Base-by-base conservation (phyloP, 1,140 invertebrate species). In the Brachystomella parvula region DNA sequence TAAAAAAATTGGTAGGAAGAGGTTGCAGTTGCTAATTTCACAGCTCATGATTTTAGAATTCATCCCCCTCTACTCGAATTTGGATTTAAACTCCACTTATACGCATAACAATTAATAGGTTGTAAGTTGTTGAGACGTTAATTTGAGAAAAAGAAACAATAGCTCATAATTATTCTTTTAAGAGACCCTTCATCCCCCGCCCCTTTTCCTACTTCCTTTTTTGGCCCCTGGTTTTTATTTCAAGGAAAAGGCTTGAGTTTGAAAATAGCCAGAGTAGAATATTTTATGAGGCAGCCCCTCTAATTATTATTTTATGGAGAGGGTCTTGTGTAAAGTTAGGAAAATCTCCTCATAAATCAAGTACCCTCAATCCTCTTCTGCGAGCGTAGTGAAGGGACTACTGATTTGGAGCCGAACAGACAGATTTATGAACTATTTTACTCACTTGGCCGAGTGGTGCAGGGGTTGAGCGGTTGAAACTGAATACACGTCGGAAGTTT, bases 401-500 rank as follows among this genome's bases (percentile, higher is more conserved):
- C 35, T 39, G 35, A 39, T 39, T 39, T 6, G 35, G 35, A 39
- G 35, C 19, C 19, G 35, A 19, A 6, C 6, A 39, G 6, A 19
- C 6, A 19, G 35, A 39, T 39, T 39, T 39, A 39, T 39, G 35
- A 39, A 39, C 35, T 39, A 19, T 6, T 9, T 9, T 19, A 39
- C 35, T 39, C 19, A 39, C 35, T 39, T 39, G 35, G 35, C 35
- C 61, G 21, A 12, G 24, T 17, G 60, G 28, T 17, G 12, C 31
- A 9, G 65, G 65, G 21, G 65, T 67, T 17, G 47, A 56, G 24
- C 61, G 59, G 57, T 67, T 67, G 49, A 67, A 67, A 21, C 47
- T 67, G 26, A 67, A 67, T 3, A 67, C 65, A 6, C 49, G 29
- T 19, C 65, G 31, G 44, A 67, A 67, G 30, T 67, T 67, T 2